Base-by-base conservation (phyloP, 2,113 vertebrate genomes). In the Oncorhynchus masou region DNA sequence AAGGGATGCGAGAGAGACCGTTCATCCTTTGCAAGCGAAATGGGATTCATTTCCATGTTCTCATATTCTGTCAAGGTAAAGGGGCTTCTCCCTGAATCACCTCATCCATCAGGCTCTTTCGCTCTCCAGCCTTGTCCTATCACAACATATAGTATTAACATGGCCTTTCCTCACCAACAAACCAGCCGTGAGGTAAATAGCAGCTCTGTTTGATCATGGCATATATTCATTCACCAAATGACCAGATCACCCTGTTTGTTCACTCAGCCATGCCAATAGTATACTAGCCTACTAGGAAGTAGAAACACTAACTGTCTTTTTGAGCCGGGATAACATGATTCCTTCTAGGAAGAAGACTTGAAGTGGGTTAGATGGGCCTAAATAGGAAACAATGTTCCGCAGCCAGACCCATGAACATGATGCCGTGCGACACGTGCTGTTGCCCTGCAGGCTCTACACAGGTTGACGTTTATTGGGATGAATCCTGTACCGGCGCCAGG, bases 1-100 rank as follows among this genome's bases (percentile, higher is more conserved):
- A 22, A 7, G n/a, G 24, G 29, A 60, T 85, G 71, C 64, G 76
- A 27, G 8, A 45, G 39, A 12, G 57, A 72, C 59, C 75, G 27
- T 69, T 82, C 75, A 76, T 81, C 81, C 74, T 81, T 82, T 71
- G 85, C 84, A n/a, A 77, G 74, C 77, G 86, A 91, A 90, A 92
- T 89, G 88, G 88, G 91, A 91, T 92, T 91, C 86, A 91, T 92
- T 92, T 91, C 90, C 88, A 90, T 90, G 87, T 84, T 88, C 89
- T 92, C 89, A 91, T 93, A 90, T 91, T 88, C 87, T 86, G 81
- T 88, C 87, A 88, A 75, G 79, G 84, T 83, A 76, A 79, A 70
- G 67, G 74, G 76, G 67, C 49, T 25, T 19, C 20, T 45, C 80
- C 74, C 81, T 75, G 80, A 87, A 90, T 78, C 81, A 83, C 83